Evolutionary conservation across 2,888 invertebrate genomes (phyloP).

Genomic region (Amblyteles armatorius): DNA sequence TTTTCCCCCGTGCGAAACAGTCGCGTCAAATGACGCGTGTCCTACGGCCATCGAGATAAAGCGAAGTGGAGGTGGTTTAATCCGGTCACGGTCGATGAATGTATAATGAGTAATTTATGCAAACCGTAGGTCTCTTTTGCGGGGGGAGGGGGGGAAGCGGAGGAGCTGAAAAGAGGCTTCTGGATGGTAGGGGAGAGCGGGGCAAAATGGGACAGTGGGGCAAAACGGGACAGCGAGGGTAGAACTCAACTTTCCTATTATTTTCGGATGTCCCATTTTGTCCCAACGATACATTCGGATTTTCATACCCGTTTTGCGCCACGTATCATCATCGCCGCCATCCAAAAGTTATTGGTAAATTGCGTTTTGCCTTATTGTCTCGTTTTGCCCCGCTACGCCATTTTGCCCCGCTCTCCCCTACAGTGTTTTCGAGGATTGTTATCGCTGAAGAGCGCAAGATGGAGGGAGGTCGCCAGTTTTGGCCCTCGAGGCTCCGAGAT

Average conservation of each 20-base stretch:
- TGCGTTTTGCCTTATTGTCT: too few species aligned
- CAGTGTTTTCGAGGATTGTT: constrained; percentile 53
- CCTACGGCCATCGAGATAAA: background rate
- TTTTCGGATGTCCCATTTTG: too few species aligned
- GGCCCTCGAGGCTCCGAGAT: constrained; percentile 1
- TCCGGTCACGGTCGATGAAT: constrained; percentile 47
- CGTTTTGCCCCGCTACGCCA: too few species aligned
- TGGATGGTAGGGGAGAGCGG: too few species aligned
- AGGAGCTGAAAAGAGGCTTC: constrained; percentile 42
- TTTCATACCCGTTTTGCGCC: too few species aligned
- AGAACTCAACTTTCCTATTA: too few species aligned
- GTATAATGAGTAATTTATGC: constrained; percentile 38
- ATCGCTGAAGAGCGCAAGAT: constrained; percentile 45
- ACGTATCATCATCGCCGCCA: too few species aligned
- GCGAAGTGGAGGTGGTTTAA: background rate
- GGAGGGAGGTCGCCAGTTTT: constrained; percentile 1
- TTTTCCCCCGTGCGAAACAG: background rate
- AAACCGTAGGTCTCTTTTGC: constrained; percentile 29
- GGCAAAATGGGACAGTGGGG: too few species aligned
- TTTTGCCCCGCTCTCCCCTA: too few species aligned
- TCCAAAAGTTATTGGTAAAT: too few species aligned
- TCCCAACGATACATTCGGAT: too few species aligned
- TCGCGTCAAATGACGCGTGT: constrained; percentile 6
- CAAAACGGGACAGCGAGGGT: too few species aligned
- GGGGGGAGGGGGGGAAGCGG: background rate